Percentiles rank a stretch among this genome's conserved stretches.
Evolutionary conservation across 2,888 invertebrate genomes (phyloP).

Genomic region (Drosophila prostipennis): DNA sequence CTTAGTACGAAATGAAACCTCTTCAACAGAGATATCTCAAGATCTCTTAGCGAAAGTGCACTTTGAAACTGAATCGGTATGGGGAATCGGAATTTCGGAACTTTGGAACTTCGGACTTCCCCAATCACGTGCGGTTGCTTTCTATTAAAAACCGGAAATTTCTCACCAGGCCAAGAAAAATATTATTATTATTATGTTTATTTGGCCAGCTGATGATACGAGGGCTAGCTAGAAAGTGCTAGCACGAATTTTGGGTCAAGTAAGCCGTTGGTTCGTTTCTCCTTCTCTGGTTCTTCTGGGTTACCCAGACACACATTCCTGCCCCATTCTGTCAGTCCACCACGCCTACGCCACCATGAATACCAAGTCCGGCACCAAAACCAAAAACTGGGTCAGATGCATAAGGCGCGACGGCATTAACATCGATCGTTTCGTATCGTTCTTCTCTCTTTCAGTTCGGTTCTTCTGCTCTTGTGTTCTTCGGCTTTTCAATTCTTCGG

Average conservation of each 20-base stretch:
- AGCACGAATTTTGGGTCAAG: slow-evolving; percentile 41
- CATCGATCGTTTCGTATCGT: slow-evolving; percentile 21
- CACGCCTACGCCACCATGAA: slow-evolving; percentile 60
- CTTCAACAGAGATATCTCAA: slow-evolving; percentile 46
- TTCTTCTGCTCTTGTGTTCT: slow-evolving; percentile 3
- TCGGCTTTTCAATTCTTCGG: neutral
- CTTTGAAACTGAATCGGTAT: slow-evolving; percentile 3
- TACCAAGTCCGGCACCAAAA: slow-evolving; percentile 72
- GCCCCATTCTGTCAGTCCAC: slow-evolving; percentile 36
- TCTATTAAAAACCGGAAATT: slow-evolving; percentile 42
- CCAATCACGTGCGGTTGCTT: slow-evolving; percentile 35
- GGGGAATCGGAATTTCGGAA: slow-evolving; percentile 10
- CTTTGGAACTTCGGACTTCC: slow-evolving; percentile 13
- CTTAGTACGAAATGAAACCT: slow-evolving; percentile 53
- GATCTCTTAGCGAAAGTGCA: slow-evolving; percentile 63
- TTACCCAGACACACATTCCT: slow-evolving; percentile 22
- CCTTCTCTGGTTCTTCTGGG: slow-evolving; percentile 20
- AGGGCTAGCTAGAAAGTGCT: slow-evolving; percentile 35
- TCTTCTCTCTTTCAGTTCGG: slow-evolving; percentile 8
- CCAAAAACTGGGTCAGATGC: slow-evolving; percentile 74
- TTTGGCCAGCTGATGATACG: slow-evolving; percentile 8
- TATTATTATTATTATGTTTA: slow-evolving; percentile 12
- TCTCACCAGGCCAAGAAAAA: slow-evolving; percentile 12
- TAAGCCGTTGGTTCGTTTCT: slow-evolving; percentile 20
- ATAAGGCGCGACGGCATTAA: slow-evolving; percentile 69